Evolutionary conservation across 2,113 vertebrate genomes (phyloP).

Genomic region (Toxotes chatareus): DNA sequence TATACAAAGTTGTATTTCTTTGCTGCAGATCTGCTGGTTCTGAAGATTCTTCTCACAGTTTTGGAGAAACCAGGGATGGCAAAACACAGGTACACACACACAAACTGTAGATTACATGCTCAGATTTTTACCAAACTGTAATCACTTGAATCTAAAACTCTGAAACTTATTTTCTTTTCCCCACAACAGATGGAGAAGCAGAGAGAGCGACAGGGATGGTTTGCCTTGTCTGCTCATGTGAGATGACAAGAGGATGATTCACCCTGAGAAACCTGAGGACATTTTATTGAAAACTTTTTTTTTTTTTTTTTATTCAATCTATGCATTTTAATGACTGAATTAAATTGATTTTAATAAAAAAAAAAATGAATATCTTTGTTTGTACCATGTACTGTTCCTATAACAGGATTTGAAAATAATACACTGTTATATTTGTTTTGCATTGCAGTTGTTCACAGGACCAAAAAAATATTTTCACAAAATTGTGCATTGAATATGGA

Average conservation of each 20-base stretch:
- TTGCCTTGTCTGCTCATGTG: conserved; percentile 87
- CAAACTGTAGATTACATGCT: background rate
- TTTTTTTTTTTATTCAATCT: conserved; percentile 17
- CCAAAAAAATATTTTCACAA: too few relatives aligned
- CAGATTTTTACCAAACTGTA: background rate
- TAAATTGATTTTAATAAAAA: conserved; percentile 55
- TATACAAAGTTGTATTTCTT: conserved; percentile 10
- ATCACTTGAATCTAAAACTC: background rate
- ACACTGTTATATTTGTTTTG: too few relatives aligned
- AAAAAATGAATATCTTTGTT: too few relatives aligned
- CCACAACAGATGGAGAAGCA: conserved; percentile 83
- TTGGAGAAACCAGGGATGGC: conserved; percentile 11
- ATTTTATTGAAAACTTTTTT: background rate
- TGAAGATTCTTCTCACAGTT: conserved; percentile 51
- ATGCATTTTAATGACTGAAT: conserved; percentile 35
- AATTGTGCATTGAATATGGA: too few relatives aligned
- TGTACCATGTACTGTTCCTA: too few relatives aligned
- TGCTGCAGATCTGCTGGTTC: conserved; percentile 62
- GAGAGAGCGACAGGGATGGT: conserved; percentile 88
- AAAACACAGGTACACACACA: conserved; percentile 58
- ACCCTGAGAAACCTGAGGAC: background rate
- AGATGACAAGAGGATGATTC: conserved; percentile 64
- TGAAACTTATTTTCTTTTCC: conserved; percentile 32
- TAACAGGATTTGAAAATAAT: too few relatives aligned
- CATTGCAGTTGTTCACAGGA: too few relatives aligned